Conservation (phyloP, 53 echinoderm and acorn worm genomes). For the Paracentrotus lividus region DNA sequence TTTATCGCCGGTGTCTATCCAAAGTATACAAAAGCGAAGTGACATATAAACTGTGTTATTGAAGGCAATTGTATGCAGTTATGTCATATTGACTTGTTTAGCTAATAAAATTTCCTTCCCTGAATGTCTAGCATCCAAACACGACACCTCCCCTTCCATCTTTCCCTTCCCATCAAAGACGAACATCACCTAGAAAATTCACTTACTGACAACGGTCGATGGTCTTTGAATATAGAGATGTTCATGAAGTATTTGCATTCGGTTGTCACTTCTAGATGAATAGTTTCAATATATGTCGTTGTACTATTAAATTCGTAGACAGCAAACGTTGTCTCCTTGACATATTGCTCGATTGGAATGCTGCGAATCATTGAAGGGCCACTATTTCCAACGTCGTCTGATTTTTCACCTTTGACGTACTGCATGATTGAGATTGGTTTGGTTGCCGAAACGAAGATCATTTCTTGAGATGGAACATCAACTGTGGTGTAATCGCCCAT, state of each 20-base stretch:
- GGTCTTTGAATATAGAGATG: not conserved
- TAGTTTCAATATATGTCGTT: not conserved
- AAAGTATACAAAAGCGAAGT: not conserved
- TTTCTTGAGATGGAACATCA: constrained; percentile 2
- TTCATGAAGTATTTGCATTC: not conserved
- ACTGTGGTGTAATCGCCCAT: not conserved
- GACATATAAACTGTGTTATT: too few species aligned
- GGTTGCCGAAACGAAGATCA: not conserved
- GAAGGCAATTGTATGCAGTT: too few species aligned
- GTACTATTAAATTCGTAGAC: not conserved
- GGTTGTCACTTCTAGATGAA: not conserved
- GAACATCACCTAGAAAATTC: too few species aligned
- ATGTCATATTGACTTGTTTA: too few species aligned
- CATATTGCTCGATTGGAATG: not conserved
- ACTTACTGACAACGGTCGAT: constrained; percentile 1
- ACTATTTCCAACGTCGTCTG: not conserved
- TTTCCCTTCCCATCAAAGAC: too few species aligned
- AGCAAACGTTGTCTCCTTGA: not conserved
- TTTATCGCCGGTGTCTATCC: too few species aligned
- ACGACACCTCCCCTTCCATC: too few species aligned
- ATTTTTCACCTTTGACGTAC: not conserved
- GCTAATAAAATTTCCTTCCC: too few species aligned
- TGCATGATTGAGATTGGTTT: constrained; percentile 8
- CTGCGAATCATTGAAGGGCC: constrained; percentile 15
- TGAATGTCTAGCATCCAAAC: too few species aligned